A percentile compares a stretch with the other conserved stretches of the same genome.
phyloP scores from a whole-genome alignment of 2,113 vertebrate genomes.

The Arizona elegans region DNA sequence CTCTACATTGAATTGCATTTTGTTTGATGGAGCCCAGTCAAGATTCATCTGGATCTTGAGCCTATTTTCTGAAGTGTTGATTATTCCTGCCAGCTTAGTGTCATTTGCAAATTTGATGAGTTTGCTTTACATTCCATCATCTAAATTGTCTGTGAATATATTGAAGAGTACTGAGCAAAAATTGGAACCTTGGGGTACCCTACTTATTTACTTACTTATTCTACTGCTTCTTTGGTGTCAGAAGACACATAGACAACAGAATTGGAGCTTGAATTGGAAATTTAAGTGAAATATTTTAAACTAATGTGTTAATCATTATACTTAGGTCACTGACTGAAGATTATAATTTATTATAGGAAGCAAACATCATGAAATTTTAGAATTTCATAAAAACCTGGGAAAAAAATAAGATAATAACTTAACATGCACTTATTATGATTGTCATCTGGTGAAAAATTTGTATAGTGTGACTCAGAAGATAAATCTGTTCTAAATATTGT shows the following conservation, averaged over 20 bases:
- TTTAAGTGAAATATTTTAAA: fast-evolving
- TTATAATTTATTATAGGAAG: not conserved
- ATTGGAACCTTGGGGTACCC: not conserved
- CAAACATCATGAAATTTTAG: not conserved
- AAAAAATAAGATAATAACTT: not conserved
- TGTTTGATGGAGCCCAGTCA: not conserved
- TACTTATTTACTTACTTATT: not conserved
- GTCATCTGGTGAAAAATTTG: not conserved
- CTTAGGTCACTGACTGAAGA: fast-evolving
- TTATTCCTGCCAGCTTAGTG: not conserved
- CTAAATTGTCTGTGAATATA: not conserved
- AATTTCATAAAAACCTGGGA: not conserved
- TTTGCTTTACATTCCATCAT: not conserved
- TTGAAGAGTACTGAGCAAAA: not conserved
- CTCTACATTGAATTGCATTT: not conserved
- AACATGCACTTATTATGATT: not conserved
- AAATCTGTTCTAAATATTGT: not conserved
- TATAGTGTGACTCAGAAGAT: not conserved
- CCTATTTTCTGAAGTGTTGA: not conserved
- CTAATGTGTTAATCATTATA: not conserved
- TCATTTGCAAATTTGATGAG: not conserved
- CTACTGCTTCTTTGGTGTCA: not conserved
- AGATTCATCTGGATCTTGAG: not conserved
- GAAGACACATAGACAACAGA: not conserved
- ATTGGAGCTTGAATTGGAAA: not conserved